Evolutionary conservation across 2,797 vertebrate species (phyloP).

Genomic region (Euthynnus affinis): DNA sequence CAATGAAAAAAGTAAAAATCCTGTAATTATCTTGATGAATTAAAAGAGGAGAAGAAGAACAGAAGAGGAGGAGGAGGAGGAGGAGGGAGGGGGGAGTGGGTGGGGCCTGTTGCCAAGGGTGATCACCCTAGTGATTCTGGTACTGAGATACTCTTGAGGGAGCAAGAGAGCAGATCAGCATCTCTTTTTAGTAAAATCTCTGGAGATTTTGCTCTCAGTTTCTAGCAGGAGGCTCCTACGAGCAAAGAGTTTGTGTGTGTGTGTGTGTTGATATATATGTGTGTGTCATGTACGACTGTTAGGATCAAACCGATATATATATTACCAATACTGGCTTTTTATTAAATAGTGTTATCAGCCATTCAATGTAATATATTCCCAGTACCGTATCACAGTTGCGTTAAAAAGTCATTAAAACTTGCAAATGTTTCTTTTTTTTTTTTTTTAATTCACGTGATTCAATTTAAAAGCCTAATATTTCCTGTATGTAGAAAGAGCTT

Average conservation of each 20-base stretch:
- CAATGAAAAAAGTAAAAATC: neutral
- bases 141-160: conserved; percentile 89
- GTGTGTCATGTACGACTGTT: conserved; percentile 25
- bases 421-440: conserved; percentile 3
- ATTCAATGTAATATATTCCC: conserved; percentile 3
- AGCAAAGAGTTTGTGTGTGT: conserved; percentile 31
- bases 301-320: conserved; percentile 26
- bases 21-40: neutral
- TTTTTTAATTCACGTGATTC: conserved; percentile 7
- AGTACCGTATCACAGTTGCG: conserved; percentile 25
- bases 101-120: conserved; percentile 64
- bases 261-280: conserved; percentile 7
- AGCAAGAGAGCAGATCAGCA: conserved; percentile 87
- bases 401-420: conserved; percentile 56
- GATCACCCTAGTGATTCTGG: conserved; percentile 92
- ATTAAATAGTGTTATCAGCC: conserved; percentile 1
- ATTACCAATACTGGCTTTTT: conserved; percentile 33
- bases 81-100: neutral
- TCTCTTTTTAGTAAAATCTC: conserved; percentile 63
- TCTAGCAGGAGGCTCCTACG: conserved; percentile 40
- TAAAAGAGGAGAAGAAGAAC: neutral
- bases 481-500: conserved; percentile 31
- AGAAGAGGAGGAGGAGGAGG: neutral
- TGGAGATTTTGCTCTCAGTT: conserved; percentile 66
- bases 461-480: conserved; percentile 28